Base-by-base conservation (phyloP, 2,888 invertebrate genomes). In the Troglohyphantes excavatus region DNA sequence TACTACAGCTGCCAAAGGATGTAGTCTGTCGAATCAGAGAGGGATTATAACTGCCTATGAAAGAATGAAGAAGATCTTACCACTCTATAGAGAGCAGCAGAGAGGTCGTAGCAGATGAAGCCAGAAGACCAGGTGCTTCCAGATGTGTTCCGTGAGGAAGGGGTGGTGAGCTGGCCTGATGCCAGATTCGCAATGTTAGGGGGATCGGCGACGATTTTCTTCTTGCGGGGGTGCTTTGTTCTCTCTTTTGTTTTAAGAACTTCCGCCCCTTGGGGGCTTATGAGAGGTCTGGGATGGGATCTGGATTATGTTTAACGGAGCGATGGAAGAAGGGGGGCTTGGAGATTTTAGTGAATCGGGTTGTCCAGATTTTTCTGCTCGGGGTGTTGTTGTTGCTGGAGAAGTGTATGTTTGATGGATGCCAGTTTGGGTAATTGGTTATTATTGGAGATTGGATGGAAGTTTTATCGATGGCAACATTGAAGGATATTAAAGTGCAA, bases 1-100 rank as follows among this genome's bases (percentile, higher is more conserved):
- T 26, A 6, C 21, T 67, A 67, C 65, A 67, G 65, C 70, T 33
- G 33, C 70, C 39, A 29, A 33, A 17, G 33, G 11, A 70, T 21
- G 70, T 39, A 39, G 27, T 33, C 33, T 70, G 70, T 70, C n/a
- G 70, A 70, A 70, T 70, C 70, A 70, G 33, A 70, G n/a, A 70
- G 11, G 70, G 70, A 70, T 70, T 70, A 70, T 33, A 65, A 65
- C 65, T 65, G 27, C n/a, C 17, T 19, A 29, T 27, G 29, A 68
- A 68, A 70, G 27, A 33, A 70, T n/a, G 19, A 70, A 70, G 70
- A 21, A 29, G 5, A 3, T 33, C 29, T 39, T 17, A 53, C 53
- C 53, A 17, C 53, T 53, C 53, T 53, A 2, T 53, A 53, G 13
- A 53, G 17, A 5, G 53, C 5, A 0, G 39, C 1, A 39, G 39